Base-by-base conservation (phyloP, 1,140 invertebrate genomes). In the Zaprionus camerounensis region DNA sequence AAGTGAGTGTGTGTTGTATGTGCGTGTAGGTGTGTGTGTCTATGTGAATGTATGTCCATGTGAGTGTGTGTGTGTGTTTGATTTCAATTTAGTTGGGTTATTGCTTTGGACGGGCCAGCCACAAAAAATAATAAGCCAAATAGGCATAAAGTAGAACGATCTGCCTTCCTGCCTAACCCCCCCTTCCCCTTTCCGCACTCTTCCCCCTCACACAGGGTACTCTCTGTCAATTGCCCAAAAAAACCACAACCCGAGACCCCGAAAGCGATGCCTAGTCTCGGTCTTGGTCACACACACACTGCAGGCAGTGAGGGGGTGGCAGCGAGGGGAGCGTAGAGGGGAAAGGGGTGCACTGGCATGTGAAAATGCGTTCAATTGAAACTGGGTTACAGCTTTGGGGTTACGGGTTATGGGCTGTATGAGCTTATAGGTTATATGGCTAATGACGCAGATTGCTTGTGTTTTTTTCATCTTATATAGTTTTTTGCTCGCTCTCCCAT, bases 301-400 rank as follows among this genome's bases (percentile, higher is more conserved):
- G 71, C 12, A 24, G 28, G 20, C 13, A 22, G 44, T n/a, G 20
- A 24, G 13, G 22, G 12, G 38, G 12, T 3, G 24, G 17, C 12
- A 13, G 4, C 11, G 55, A 20, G 7, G 44, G 15, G 69, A 6
- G 36, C 17, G n/a, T 17, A 58, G n/a, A 51, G 34, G 1, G 49
- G 22, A 13, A 38, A 6, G 41, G 49, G 41, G 84, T 81, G 84
- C 84, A 87, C 61, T 88, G 84, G 81, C 84, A 87, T 87, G 84
- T 81, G 81, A 87, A 88, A 87, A 81, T 83, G 85, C 84, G 84
- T 87, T 87, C 74, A 88, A 84, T 87, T 88, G 84, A 87, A 87
- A 88, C 84, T 88, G 84, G 78, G 84, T 87, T 87, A 87, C 81
- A 78, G 74, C 65, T 81, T 81, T 68, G 64, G 80, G 80, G 57